Conservation (phyloP, 2,113 vertebrate genomes). For the Spermophilus dauricus region DNA sequence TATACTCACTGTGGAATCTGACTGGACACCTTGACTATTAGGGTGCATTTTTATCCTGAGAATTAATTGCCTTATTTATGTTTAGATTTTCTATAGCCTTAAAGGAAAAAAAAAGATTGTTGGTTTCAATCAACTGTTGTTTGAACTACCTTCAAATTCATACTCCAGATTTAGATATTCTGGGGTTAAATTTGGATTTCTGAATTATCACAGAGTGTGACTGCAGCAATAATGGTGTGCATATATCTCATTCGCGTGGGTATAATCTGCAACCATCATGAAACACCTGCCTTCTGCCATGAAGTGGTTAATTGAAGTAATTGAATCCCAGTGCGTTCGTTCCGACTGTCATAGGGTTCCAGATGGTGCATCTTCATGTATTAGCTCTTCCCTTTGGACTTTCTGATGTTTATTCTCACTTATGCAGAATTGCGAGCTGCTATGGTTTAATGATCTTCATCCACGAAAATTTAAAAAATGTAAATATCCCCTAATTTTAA, state of each 20-base stretch:
- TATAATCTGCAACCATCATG: background rate
- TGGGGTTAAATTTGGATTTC: slow-evolving; percentile 56
- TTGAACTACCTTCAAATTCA: slow-evolving; percentile 60
- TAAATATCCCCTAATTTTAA: background rate
- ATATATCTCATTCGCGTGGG: background rate
- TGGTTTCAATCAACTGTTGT: slow-evolving; percentile 70
- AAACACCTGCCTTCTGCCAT: background rate
- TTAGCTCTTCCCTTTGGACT: background rate
- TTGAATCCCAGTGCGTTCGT: background rate
- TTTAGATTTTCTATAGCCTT: slow-evolving; percentile 87
- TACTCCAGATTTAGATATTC: slow-evolving; percentile 71
- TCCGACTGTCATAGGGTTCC: too few species aligned
- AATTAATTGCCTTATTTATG: slow-evolving; percentile 81
- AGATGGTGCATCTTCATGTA: background rate
- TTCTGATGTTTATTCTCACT: background rate
- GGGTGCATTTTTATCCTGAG: slow-evolving; percentile 73
- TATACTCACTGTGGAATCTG: slow-evolving; percentile 70
- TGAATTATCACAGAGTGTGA: background rate
- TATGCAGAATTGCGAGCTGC: background rate
- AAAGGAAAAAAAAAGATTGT: slow-evolving; percentile 72
- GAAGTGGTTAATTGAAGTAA: background rate
- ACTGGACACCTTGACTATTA: slow-evolving; percentile 75
- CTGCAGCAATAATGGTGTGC: background rate
- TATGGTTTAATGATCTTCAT: background rate
- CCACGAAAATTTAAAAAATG: background rate